These are phyloP conservation scores for Hemistola chrysoprasaria DNA, from an alignment of 2,888 invertebrate species.

Conservation along the genomic window DNA sequence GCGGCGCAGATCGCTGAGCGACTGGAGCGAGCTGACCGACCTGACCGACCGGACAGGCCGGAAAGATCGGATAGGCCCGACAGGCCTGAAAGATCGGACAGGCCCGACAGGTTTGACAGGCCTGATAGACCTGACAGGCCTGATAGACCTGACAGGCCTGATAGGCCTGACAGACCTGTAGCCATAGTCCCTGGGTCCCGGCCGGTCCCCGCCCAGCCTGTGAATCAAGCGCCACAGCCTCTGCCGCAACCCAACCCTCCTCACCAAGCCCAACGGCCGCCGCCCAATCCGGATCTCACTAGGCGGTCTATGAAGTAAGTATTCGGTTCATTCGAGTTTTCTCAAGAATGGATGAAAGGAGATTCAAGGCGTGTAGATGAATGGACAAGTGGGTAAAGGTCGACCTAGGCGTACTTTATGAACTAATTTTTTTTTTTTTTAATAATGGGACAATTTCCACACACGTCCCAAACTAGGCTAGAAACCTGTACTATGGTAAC, in stretches of 20 bases:
- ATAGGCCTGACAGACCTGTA: conserved; percentile 39
- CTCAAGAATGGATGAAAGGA: no score
- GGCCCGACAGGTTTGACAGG: conserved; percentile 46
- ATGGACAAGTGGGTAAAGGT: no score
- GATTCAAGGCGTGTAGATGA: no score
- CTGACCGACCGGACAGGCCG: conserved; percentile 46
- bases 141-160: conserved; percentile 45
- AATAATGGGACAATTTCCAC: no score
- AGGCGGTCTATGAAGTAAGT: conserved; percentile 88
- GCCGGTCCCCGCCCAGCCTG: conserved; percentile 39
- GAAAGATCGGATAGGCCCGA: conserved; percentile 52
- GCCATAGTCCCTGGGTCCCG: conserved; percentile 38
- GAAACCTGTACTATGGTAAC: no score
- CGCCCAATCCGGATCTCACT: conserved; percentile 85
- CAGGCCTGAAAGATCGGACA: conserved; percentile 52
- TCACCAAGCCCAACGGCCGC: conserved; percentile 62
- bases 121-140: conserved; percentile 51
- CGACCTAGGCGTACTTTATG: no score
- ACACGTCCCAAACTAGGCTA: no score
- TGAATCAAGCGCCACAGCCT: conserved; percentile 36
- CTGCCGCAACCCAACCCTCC: conserved; percentile 45
- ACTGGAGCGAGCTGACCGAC: conserved; percentile 48
- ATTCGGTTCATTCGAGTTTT: no score
- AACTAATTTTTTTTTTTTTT: no score
- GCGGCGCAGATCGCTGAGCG: conserved; percentile 53